Percentiles rank a stretch among this genome's conserved stretches.
phyloP scores from a whole-genome alignment of 2,888 invertebrate genomes.

The Drosophila paramelanica region DNA sequence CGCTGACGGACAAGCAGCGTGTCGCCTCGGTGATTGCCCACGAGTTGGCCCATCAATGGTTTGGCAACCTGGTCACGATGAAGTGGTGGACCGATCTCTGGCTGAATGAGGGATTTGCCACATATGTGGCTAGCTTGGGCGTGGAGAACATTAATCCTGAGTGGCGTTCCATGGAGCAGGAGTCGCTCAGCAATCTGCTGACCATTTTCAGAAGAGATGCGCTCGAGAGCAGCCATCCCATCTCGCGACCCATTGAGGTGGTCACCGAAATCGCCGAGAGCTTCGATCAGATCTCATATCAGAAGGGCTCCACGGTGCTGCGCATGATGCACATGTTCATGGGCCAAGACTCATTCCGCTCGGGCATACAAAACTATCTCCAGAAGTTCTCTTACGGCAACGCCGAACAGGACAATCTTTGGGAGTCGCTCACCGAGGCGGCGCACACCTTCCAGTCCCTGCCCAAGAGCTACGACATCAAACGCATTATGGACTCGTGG shows the following conservation, averaged over 20 bases:
- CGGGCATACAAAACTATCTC: constrained; percentile 89
- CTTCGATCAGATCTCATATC: constrained; percentile 94
- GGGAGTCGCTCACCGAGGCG: constrained; percentile 89
- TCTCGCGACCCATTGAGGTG: constrained; percentile 90
- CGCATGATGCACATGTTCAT: constrained; percentile 96
- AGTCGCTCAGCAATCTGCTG: constrained; percentile 86
- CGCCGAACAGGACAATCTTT: constrained; percentile 94
- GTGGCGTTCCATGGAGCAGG: constrained; percentile 88
- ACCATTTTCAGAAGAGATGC: constrained; percentile 89
- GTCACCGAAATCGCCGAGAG: constrained; percentile 92
- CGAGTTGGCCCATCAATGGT: constrained; percentile 92
- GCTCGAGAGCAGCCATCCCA: constrained; percentile 91
- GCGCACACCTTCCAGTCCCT: constrained; percentile 86
- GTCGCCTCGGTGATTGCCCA: constrained; percentile 87
- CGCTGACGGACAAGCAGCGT: constrained; percentile 88
- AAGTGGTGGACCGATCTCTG: constrained; percentile 93
- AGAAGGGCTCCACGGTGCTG: constrained; percentile 93
- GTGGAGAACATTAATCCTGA: constrained; percentile 88
- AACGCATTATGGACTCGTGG: constrained; percentile 94
- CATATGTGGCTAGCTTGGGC: constrained; percentile 88
- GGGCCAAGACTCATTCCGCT: constrained; percentile 90
- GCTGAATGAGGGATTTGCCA: constrained; percentile 92
- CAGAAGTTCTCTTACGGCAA: constrained; percentile 88
- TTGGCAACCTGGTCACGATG: constrained; percentile 93
- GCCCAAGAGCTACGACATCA: constrained; percentile 87